Evolutionary conservation across 2,113 vertebrate species (phyloP).

Genomic region (Potamarius usumacintae): DNA sequence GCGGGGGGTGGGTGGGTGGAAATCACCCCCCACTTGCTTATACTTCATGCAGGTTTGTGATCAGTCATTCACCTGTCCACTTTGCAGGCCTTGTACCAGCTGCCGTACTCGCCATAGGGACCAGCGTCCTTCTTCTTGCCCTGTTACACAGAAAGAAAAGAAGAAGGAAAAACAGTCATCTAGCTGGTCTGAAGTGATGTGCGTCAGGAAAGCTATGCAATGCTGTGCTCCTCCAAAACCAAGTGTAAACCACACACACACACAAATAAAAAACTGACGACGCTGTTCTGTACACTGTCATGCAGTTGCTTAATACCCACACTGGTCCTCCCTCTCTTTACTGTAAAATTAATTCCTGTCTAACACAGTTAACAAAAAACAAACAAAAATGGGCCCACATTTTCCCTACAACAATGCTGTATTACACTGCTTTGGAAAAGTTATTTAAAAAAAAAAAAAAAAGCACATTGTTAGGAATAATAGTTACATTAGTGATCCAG

Average conservation of each 20-base stretch:
- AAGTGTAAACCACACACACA: neutral
- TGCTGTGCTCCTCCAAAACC: neutral
- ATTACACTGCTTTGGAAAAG: neutral
- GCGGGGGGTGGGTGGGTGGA: no score
- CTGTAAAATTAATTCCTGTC: neutral
- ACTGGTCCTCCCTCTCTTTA: neutral
- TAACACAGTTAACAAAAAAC: neutral
- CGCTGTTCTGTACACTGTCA: neutral
- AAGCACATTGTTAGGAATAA: neutral
- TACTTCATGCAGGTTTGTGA: neutral
- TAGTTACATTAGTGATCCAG: neutral
- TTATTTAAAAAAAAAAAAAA: neutral
- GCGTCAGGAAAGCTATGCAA: neutral
- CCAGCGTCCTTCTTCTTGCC: conserved; percentile 75
- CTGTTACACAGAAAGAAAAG: conserved; percentile 55
- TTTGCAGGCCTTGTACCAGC: conserved; percentile 90
- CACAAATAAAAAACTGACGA: neutral
- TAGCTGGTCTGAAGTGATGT: neutral
- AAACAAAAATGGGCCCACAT: neutral
- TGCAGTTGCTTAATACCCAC: no score
- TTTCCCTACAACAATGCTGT: neutral
- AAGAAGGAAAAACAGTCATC: neutral
- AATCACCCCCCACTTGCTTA: no score
- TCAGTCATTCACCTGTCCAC: conserved; percentile 80
- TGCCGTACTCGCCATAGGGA: conserved; percentile 81